Base-by-base conservation (phyloP, 2,797 vertebrate species). In the Mus minutoides region DNA sequence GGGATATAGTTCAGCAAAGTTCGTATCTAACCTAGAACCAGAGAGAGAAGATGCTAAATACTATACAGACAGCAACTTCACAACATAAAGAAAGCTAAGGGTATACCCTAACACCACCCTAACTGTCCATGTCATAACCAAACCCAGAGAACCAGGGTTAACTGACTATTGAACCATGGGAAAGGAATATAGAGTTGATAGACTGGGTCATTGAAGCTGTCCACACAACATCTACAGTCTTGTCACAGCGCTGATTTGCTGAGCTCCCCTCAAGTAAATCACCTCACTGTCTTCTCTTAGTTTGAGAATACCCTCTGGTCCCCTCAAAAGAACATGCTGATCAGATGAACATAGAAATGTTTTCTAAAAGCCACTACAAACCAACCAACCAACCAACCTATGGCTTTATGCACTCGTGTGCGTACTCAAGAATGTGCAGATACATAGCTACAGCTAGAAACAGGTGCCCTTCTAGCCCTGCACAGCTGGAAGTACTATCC, bases 321-420 rank as follows among this genome's bases (percentile, higher is more conserved):
- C 21, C 40, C 79, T 79, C 49, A 89, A 93, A 84, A 93, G 31
- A 78, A 60, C 31, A 31, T 4, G 85, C n/a, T 80, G 58, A 85
- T 64, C 43, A 87, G 52, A 92, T 26, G 34, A 64, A 69, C 5
- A 4, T 7, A 29, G 49, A 92, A 88, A 62, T 64, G 43, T 37
- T 93, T 94, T 31, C 37, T 58, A 85, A 64, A 92, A 96, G 94
- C 77, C 75, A 96, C 13, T 9, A 37, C 94, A 84, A 75, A 62
- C n/a, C n/a, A 85, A 49, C 29, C 64, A 85, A 31, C 56, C 75
- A n/a, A 62, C 26, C 14, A 54, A 11, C 10, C 17, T 62, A 14
- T 6, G 22, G 67, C 34, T 46, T 22, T 75, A 62, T 67, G 29
- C 1, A 13, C 34, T 31, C 3, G 0, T 43, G 82, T 2, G 14